Percentiles rank a stretch among this genome's conserved stretches.
These are phyloP conservation scores for Xenotilapia leptura DNA, from an alignment of 2,113 vertebrate species.

Conservation along the genomic window DNA sequence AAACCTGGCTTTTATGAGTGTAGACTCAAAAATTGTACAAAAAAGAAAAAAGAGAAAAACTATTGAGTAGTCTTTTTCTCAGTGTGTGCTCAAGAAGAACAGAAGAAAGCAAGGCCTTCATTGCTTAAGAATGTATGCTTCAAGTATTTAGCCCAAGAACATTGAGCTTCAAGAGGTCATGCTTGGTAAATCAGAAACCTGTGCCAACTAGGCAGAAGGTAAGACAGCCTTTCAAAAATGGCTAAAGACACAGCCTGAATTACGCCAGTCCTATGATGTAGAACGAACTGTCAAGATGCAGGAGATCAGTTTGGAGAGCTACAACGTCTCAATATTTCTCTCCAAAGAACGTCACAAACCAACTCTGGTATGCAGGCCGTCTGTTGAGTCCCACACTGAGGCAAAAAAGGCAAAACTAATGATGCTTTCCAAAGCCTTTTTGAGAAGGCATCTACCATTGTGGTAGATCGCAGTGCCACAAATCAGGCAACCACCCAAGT, in stretches of 20 bases:
- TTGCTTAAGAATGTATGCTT: background rate
- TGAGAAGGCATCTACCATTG: background rate
- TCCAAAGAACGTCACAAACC: background rate
- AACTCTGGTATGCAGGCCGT: background rate
- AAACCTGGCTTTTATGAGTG: background rate
- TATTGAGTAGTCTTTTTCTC: background rate
- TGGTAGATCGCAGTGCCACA: background rate
- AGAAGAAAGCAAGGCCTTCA: background rate
- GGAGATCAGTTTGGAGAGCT: background rate
- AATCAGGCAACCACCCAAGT: background rate
- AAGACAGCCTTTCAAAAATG: background rate
- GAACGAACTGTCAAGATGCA: fast-evolving
- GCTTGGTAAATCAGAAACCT: background rate
- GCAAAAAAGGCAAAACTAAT: background rate
- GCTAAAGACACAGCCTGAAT: background rate
- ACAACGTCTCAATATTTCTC: background rate
- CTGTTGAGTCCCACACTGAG: background rate
- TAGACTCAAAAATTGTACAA: background rate
- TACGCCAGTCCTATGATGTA: background rate
- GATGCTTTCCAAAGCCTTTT: background rate
- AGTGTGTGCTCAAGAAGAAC: background rate
- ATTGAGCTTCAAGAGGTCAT: background rate
- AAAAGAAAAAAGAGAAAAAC: background rate
- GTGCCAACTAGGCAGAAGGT: background rate
- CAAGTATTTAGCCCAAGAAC: background rate